Conservation (phyloP, 2,113 vertebrate genomes). For the Nematolebias whitei region DNA sequence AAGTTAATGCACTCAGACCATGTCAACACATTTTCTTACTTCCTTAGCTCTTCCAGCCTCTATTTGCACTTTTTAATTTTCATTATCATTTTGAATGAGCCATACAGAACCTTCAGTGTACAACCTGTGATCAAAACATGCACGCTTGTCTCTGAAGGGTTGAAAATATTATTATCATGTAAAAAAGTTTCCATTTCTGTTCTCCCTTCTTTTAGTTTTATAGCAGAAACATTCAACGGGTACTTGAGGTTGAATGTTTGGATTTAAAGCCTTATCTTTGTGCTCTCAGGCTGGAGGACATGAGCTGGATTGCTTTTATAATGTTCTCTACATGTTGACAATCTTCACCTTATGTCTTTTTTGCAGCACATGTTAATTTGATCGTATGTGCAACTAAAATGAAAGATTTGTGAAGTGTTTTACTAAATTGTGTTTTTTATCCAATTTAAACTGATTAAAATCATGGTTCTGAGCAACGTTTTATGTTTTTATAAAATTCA, state of each 20-base stretch:
- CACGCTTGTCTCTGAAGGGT: constrained; percentile 25
- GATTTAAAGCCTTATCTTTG: constrained; percentile 30
- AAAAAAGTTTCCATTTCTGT: constrained; percentile 45
- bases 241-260: constrained; percentile 4
- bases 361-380: no score
- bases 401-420: no score
- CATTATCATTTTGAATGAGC: constrained; percentile 61
- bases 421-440: no score
- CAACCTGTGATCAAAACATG: constrained; percentile 42
- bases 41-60: constrained; percentile 12
- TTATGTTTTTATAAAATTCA: no score
- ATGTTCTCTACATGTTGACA: constrained; percentile 3
- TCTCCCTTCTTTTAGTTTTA: constrained; percentile 24
- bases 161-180: constrained; percentile 57
- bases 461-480: no score
- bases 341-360: background rate
- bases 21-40: constrained; percentile 39
- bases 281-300: constrained; percentile 9
- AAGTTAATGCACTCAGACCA: constrained; percentile 45
- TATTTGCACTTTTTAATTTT: background rate
- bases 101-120: constrained; percentile 39
- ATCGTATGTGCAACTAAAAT: background rate
- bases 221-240: constrained; percentile 31
- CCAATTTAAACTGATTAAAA: no score
- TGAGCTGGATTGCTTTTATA: constrained; percentile 24